Percentiles rank a stretch among this genome's conserved stretches.
Conservation (phyloP, 2,113 vertebrate species). For the Pogonocichla stellata region DNA sequence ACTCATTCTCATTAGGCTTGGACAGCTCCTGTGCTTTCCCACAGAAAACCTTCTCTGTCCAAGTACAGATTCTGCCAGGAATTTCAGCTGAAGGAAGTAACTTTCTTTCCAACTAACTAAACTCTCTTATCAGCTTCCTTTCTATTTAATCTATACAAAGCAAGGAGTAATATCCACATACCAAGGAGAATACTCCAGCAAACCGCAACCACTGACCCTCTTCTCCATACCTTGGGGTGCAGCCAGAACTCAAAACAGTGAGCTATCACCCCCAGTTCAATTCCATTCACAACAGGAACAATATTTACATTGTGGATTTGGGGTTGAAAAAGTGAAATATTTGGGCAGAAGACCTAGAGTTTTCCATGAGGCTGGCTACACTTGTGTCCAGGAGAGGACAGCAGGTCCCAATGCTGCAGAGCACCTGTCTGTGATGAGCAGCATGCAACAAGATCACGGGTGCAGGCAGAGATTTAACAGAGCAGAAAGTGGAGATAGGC, state of each 20-base stretch:
- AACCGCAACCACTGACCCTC: neutral
- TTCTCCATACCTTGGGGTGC: neutral
- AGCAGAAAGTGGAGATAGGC: neutral
- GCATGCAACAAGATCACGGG: accelerated
- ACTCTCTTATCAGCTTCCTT: neutral
- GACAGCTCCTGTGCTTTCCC: neutral
- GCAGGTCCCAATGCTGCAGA: neutral
- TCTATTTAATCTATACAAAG: neutral
- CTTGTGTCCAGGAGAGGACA: neutral
- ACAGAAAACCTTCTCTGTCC: neutral
- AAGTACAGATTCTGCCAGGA: neutral
- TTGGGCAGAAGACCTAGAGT: neutral
- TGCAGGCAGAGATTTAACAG: neutral
- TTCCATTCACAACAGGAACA: neutral
- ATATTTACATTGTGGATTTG: neutral
- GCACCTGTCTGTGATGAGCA: neutral
- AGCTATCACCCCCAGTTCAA: neutral
- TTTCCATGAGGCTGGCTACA: neutral
- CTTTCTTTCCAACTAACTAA: neutral
- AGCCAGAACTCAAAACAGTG: neutral
- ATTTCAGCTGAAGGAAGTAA: neutral
- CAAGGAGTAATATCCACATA: neutral
- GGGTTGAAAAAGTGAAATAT: neutral
- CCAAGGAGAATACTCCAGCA: neutral
- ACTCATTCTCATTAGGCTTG: neutral